These are phyloP conservation scores for Heliconius ethilla DNA, from an alignment of 2,888 invertebrate genomes.

Conservation along the genomic window DNA sequence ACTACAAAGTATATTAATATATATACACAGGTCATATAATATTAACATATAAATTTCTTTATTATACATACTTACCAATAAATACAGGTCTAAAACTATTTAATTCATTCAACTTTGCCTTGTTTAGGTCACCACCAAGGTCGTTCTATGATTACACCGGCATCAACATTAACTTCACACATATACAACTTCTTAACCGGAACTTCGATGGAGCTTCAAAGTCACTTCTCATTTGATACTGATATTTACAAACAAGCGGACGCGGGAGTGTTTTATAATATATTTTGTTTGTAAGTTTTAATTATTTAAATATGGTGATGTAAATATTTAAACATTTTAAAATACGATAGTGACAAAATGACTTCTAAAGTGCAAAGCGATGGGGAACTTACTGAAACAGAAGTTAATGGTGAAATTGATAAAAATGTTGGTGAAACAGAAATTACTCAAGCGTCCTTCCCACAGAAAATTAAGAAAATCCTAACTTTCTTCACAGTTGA, in stretches of 20 bases:
- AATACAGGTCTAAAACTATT: conserved; percentile 26
- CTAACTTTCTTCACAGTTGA: conserved; percentile 82
- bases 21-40: no score
- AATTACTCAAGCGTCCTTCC: conserved; percentile 41
- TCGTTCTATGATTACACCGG: conserved; percentile 36
- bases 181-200: conserved; percentile 44
- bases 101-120: conserved; percentile 42
- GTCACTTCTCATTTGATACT: conserved; percentile 44
- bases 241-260: conserved; percentile 56
- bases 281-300: not conserved
- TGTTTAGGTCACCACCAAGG: conserved; percentile 46
- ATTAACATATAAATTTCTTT: not conserved
- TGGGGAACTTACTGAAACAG: conserved; percentile 36
- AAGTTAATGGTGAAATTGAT: conserved; percentile 13
- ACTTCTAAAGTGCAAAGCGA: conserved; percentile 44
- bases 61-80: conserved; percentile 25
- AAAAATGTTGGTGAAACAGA: conserved; percentile 31
- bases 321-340: not conserved
- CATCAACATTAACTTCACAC: conserved; percentile 39
- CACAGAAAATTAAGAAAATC: conserved; percentile 49
- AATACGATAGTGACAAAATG: conserved; percentile 32
- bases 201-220: conserved; percentile 50
- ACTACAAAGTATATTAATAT: no score
- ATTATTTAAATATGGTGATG: not conserved
- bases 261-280: not conserved